Conservation (phyloP, 2,797 vertebrate genomes). For the Sebastiscus tertius region DNA sequence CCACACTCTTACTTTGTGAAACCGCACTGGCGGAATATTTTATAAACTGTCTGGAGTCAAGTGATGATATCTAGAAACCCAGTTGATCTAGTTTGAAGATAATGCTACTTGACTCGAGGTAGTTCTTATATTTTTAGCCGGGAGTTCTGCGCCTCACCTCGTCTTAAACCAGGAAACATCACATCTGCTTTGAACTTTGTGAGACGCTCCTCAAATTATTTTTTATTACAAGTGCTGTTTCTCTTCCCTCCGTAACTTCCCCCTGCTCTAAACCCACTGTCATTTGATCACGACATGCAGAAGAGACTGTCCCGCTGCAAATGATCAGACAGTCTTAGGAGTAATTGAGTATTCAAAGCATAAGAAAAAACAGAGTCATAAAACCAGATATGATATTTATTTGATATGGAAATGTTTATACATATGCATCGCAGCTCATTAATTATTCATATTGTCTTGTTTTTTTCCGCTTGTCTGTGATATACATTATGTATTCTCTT, state of each 20-base stretch:
- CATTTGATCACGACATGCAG: constrained; percentile 54
- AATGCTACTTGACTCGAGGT: constrained; percentile 1
- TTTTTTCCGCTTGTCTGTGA: constrained; percentile 71
- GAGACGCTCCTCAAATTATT: neutral
- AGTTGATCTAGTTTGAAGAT: neutral
- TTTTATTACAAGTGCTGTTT: constrained; percentile 2
- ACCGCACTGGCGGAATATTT: neutral
- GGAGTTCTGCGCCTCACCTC: constrained; percentile 17
- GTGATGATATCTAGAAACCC: neutral
- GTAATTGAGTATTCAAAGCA: constrained; percentile 60
- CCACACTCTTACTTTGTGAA: neutral
- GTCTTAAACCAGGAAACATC: constrained; percentile 23
- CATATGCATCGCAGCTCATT: constrained; percentile 75
- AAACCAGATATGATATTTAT: constrained; percentile 77
- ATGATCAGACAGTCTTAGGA: constrained; percentile 54
- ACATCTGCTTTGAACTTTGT: constrained; percentile 29
- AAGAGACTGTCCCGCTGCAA: constrained; percentile 33
- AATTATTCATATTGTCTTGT: constrained; percentile 83
- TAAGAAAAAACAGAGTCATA: constrained; percentile 54
- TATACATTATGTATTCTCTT: constrained; percentile 82
- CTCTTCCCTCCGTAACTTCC: neutral
- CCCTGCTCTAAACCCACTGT: constrained; percentile 5
- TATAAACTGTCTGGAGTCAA: constrained; percentile 3
- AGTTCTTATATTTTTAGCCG: constrained; percentile 18
- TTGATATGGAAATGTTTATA: constrained; percentile 83